These are phyloP conservation scores for Myathropa florea DNA, from an alignment of 2,888 invertebrate genomes.

Conservation along the genomic window DNA sequence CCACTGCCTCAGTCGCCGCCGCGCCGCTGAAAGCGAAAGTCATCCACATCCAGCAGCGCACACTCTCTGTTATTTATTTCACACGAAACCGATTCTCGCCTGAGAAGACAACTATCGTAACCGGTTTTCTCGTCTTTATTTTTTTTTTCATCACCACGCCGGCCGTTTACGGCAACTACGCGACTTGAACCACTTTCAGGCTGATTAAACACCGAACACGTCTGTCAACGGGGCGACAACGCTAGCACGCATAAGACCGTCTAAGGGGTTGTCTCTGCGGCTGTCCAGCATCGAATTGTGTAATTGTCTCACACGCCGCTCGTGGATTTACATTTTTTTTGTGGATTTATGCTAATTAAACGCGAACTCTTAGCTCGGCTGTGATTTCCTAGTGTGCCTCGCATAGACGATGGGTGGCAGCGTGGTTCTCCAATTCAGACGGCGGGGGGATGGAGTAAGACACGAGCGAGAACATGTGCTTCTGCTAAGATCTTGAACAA, in stretches of 20 bases:
- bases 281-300: background rate
- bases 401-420: background rate
- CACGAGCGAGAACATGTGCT: constrained; percentile 20
- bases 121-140: background rate
- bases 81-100: background rate
- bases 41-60: background rate
- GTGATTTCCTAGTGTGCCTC: background rate
- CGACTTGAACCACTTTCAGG: constrained; percentile 32
- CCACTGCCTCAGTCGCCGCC: background rate
- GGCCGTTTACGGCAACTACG: background rate
- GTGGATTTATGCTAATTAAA: constrained; percentile 44
- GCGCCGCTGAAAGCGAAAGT: constrained; percentile 32
- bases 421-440: background rate
- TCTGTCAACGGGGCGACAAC: background rate
- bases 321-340: constrained; percentile 25
- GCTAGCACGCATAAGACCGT: background rate
- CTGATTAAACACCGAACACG: constrained; percentile 49
- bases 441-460: too few relatives aligned
- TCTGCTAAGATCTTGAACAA: constrained; percentile 51
- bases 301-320: constrained; percentile 16
- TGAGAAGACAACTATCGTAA: background rate
- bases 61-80: constrained; percentile 1
- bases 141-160: background rate
- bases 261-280: background rate
- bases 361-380: background rate